Evolutionary conservation across 2,797 vertebrate species (phyloP).

Genomic region (Betta splendens): DNA sequence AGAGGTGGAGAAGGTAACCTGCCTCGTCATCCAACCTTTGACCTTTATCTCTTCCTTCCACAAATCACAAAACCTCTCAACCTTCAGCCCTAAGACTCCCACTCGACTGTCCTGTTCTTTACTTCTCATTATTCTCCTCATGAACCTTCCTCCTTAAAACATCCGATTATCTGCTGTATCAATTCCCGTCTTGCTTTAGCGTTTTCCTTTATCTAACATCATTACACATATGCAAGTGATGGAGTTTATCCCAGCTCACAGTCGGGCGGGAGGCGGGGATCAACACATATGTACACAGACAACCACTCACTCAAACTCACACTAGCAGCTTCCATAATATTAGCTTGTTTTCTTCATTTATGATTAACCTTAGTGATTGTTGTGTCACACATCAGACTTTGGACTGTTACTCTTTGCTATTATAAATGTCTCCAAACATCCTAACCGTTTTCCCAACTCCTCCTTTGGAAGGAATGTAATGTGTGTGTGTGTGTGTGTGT

Average conservation of each 20-base stretch:
- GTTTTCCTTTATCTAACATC: constrained; percentile 13
- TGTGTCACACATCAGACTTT: too few species aligned
- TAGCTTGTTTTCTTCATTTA: too few species aligned
- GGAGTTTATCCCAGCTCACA: too few species aligned
- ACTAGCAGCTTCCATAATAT: too few species aligned
- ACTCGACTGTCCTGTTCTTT: constrained; percentile 46
- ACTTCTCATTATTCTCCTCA: constrained; percentile 45
- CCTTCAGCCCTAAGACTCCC: constrained; percentile 40
- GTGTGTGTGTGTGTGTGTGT: constrained; percentile 24
- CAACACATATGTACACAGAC: constrained; percentile 1
- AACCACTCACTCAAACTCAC: too few species aligned
- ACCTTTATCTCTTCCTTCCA: constrained; percentile 55
- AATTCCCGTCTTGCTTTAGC: constrained; percentile 19
- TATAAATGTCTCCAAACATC: background rate
- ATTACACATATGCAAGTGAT: constrained; percentile 1
- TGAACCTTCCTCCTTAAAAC: constrained; percentile 33
- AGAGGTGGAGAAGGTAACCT: constrained; percentile 98
- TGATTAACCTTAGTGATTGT: too few species aligned
- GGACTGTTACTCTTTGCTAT: too few species aligned
- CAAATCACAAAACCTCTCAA: constrained; percentile 54
- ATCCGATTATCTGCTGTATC: constrained; percentile 33
- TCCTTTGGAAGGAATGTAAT: constrained; percentile 21
- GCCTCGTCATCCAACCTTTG: constrained; percentile 55
- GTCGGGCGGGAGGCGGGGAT: too few species aligned
- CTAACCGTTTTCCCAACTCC: background rate